A percentile compares a stretch with the other conserved stretches of the same genome.
Evolutionary conservation across 2,888 invertebrate genomes (phyloP).

Genomic region (Herminia tarsipennalis): DNA sequence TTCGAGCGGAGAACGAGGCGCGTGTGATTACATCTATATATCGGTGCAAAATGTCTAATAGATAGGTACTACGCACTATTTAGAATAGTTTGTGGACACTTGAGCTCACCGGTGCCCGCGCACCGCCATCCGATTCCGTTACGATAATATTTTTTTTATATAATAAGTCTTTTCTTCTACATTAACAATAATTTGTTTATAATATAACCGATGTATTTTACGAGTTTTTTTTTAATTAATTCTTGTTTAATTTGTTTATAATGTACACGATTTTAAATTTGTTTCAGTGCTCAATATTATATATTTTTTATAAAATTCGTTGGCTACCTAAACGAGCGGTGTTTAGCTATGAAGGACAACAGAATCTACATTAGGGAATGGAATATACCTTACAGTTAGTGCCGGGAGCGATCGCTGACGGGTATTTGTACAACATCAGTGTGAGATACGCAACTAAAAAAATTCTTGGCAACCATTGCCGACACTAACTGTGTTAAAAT

Average conservation of each 20-base stretch:
- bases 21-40: conserved; percentile 67
- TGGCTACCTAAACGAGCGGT: conserved; percentile 81
- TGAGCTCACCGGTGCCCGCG: conserved; percentile 59
- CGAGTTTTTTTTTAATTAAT: conserved; percentile 39
- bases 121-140: conserved; percentile 48
- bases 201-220: conserved; percentile 65
- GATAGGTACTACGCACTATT: conserved; percentile 75
- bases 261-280: conserved; percentile 74
- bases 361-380: conserved; percentile 71
- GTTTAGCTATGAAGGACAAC: conserved; percentile 71
- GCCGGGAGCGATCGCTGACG: conserved; percentile 37
- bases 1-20: conserved; percentile 55
- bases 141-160: conserved; percentile 58
- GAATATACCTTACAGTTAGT: conserved; percentile 65
- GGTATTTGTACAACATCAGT: conserved; percentile 15
- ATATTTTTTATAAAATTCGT: conserved; percentile 79
- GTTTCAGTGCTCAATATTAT: conserved; percentile 81
- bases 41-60: conserved; percentile 83
- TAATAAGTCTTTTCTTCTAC: conserved; percentile 81
- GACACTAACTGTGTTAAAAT: conserved; percentile 47
- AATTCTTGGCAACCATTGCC: conserved; percentile 30
- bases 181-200: conserved; percentile 77
- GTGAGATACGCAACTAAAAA: conserved; percentile 19
- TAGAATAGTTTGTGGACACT: conserved; percentile 79
- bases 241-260: conserved; percentile 54